phyloP scores from a whole-genome alignment of 92 coral and sea anemone species.

The Heliopora coerulea region DNA sequence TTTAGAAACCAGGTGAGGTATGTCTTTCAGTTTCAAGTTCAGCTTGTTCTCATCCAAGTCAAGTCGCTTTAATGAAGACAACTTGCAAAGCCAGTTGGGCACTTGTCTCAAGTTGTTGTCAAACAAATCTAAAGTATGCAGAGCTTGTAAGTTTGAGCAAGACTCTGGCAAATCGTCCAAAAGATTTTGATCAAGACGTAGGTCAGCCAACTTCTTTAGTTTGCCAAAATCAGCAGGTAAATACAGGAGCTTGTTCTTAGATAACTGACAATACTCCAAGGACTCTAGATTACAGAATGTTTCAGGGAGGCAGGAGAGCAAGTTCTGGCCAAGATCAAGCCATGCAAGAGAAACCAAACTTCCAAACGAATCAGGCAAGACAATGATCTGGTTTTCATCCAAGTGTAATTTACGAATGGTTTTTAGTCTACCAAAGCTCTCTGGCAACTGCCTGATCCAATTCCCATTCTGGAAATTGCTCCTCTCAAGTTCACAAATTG shows the following conservation, averaged over 20 bases:
- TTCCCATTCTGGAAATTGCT: conserved; percentile 97
- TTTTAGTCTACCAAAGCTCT: conserved; percentile 71
- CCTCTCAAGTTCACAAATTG: conserved; percentile 86
- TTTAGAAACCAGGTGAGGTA: conserved; percentile 81
- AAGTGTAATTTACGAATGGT: conserved; percentile 71
- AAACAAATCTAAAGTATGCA: conserved; percentile 83
- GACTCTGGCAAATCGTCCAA: conserved; percentile 73
- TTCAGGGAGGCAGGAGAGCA: conserved; percentile 66
- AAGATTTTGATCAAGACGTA: conserved; percentile 72
- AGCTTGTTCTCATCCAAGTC: conserved; percentile 87
- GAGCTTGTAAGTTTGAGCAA: conserved; percentile 61
- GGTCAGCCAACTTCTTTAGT: conserved; percentile 63
- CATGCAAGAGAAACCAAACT: conserved; percentile 65
- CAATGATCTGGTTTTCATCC: conserved; percentile 80
- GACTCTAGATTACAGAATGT: conserved; percentile 67
- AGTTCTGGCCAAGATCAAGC: conserved; percentile 93
- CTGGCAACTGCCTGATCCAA: conserved; percentile 75
- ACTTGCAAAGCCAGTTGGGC: conserved; percentile 71
- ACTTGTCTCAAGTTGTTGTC: conserved; percentile 65
- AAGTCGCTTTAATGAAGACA: conserved; percentile 72
- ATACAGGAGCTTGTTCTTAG: conserved; percentile 67
- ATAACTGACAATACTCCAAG: conserved; percentile 91
- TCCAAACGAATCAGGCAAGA: conserved; percentile 84
- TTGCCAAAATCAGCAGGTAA: conserved; percentile 88
- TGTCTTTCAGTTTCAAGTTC: conserved; percentile 70